These are phyloP conservation scores for Heliconius himera DNA, from an alignment of 1,140 invertebrate species.

Conservation along the genomic window DNA sequence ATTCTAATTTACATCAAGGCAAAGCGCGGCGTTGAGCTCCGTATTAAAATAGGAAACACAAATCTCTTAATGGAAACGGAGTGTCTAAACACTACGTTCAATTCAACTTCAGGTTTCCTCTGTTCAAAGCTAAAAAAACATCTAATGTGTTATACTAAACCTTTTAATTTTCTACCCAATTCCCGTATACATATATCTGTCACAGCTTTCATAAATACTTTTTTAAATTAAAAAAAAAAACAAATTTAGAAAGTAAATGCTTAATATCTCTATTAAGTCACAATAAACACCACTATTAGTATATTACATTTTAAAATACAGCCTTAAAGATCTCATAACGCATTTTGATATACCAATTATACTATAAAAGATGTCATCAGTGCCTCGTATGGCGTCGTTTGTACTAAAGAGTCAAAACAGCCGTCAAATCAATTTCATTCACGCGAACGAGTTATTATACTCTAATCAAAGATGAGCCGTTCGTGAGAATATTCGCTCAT, in stretches of 20 bases:
- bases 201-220: too few species aligned
- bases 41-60: too few species aligned
- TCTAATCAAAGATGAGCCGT: conserved; percentile 71
- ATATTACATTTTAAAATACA: conserved; percentile 9
- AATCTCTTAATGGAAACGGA: too few species aligned
- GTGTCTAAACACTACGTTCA: too few species aligned
- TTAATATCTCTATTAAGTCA: conserved; percentile 10
- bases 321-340: conserved; percentile 4
- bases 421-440: conserved; percentile 78
- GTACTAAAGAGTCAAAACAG: conserved; percentile 61
- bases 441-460: conserved; percentile 76
- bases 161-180: too few species aligned
- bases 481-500: conserved; percentile 67
- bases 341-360: conserved; percentile 48
- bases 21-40: too few species aligned
- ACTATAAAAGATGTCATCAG: conserved; percentile 49
- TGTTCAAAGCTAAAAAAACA: too few species aligned
- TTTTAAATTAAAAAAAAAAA: background rate
- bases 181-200: too few species aligned
- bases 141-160: too few species aligned
- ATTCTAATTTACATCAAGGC: too few species aligned
- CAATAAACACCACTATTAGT: conserved; percentile 20
- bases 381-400: conserved; percentile 36
- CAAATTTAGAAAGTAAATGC: background rate
- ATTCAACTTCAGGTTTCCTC: too few species aligned